Evolutionary conservation across 2,888 invertebrate genomes (phyloP).

Genomic region (Lomographa bimaculata): DNA sequence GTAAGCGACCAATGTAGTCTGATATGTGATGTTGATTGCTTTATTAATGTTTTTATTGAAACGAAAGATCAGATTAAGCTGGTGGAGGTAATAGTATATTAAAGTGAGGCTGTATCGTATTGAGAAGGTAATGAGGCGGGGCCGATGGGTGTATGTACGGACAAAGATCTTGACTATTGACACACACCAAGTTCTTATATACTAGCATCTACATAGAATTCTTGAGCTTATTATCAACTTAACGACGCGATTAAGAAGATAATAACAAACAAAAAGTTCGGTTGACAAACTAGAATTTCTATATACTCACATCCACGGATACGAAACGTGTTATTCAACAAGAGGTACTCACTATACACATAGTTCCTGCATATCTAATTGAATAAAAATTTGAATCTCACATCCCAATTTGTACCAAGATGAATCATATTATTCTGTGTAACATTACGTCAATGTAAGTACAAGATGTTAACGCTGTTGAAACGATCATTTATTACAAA

Average conservation of each 20-base stretch:
- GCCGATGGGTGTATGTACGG: slow-evolving; percentile 71
- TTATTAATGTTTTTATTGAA: slow-evolving; percentile 75
- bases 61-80: slow-evolving; percentile 58
- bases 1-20: slow-evolving; percentile 60
- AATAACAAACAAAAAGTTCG: slow-evolving; percentile 42
- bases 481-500: slow-evolving; percentile 36
- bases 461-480: slow-evolving; percentile 45
- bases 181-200: slow-evolving; percentile 52
- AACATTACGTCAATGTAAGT: slow-evolving; percentile 64
- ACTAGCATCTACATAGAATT: slow-evolving; percentile 55
- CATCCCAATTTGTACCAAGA: slow-evolving; percentile 68
- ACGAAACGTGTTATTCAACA: slow-evolving; percentile 27
- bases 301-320: slow-evolving; percentile 19
- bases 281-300: slow-evolving; percentile 13
- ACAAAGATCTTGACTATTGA: slow-evolving; percentile 70
- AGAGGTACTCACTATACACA: slow-evolving; percentile 45
- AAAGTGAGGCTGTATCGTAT: slow-evolving; percentile 65
- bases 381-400: slow-evolving; percentile 73
- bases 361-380: slow-evolving; percentile 68
- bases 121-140: slow-evolving; percentile 78
- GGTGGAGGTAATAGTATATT: slow-evolving; percentile 67
- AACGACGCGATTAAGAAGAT: slow-evolving; percentile 44
- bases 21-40: slow-evolving; percentile 71
- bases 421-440: slow-evolving; percentile 68
- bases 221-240: slow-evolving; percentile 60